phyloP scores from a whole-genome alignment of 2,888 invertebrate genomes.

The Hemithea aestivaria region DNA sequence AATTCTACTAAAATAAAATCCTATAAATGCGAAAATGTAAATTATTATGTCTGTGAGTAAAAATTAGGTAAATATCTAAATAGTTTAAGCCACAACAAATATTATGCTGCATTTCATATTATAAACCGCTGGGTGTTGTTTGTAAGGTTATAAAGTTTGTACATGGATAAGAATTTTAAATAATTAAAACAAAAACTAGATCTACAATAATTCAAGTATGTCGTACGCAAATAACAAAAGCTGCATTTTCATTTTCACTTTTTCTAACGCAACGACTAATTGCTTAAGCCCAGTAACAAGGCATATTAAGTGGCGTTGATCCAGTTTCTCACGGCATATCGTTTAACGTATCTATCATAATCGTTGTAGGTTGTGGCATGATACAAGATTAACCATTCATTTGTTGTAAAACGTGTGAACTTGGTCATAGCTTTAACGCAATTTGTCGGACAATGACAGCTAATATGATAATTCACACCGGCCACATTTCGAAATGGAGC shows the following conservation, averaged over 20 bases:
- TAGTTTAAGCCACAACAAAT: no score
- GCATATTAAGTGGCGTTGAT: slow-evolving; percentile 15
- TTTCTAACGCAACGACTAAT: slow-evolving; percentile 4
- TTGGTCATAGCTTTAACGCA: slow-evolving; percentile 1
- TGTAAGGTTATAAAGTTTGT: no score
- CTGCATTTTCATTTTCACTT: slow-evolving; percentile 3
- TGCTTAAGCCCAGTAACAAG: slow-evolving; percentile 17
- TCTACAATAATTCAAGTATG: no score
- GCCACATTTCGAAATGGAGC: background rate
- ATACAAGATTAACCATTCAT: slow-evolving; percentile 14
- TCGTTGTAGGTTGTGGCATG: slow-evolving; percentile 9
- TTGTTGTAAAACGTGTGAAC: slow-evolving; percentile 14
- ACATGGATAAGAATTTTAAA: no score
- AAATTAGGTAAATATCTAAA: no score
- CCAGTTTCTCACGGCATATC: slow-evolving; percentile 20
- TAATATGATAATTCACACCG: background rate
- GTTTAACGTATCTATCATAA: slow-evolving; percentile 12
- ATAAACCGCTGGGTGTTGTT: no score
- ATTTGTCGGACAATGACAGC: background rate
- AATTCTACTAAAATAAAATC: no score
- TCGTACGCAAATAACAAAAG: no score
- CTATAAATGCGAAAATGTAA: no score
- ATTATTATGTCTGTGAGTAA: no score
- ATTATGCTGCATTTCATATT: no score
- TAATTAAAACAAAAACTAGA: no score